Conservation (phyloP, 2,113 vertebrate genomes). For the Chlamydotis undulata region DNA sequence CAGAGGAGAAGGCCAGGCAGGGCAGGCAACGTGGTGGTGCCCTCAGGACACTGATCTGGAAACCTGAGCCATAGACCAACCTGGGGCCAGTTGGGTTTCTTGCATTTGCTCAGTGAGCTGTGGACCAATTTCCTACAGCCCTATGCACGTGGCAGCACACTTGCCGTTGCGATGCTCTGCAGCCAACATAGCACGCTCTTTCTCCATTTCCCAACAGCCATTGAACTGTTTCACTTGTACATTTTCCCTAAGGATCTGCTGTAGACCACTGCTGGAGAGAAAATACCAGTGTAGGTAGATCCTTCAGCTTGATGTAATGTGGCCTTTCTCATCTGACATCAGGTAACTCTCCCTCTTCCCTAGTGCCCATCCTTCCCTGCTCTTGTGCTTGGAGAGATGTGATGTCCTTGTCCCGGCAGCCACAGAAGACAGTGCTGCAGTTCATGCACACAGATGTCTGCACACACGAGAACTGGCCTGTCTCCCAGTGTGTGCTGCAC, state of each 20-base stretch:
- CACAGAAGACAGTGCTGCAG: background rate
- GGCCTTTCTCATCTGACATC: background rate
- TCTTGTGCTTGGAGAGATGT: accelerated
- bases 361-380: background rate
- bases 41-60: background rate
- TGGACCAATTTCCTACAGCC: background rate
- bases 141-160: background rate
- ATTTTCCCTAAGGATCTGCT: background rate
- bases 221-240: background rate
- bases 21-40: accelerated
- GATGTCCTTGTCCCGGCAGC: background rate
- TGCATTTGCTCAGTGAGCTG: background rate
- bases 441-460: background rate
- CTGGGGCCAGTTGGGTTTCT: background rate
- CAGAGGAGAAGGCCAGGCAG: background rate
- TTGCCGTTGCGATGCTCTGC: background rate
- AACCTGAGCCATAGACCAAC: background rate
- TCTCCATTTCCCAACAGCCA: background rate
- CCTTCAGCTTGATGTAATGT: background rate
- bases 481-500: background rate
- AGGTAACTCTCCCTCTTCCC: background rate
- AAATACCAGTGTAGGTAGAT: background rate
- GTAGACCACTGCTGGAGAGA: background rate
- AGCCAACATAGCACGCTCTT: accelerated
- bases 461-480: accelerated